Evolutionary conservation across 2,113 vertebrate species (phyloP), one percentile per base, ranked within the genome.

Genomic region (Sarotherodon lohbergeri): DNA sequence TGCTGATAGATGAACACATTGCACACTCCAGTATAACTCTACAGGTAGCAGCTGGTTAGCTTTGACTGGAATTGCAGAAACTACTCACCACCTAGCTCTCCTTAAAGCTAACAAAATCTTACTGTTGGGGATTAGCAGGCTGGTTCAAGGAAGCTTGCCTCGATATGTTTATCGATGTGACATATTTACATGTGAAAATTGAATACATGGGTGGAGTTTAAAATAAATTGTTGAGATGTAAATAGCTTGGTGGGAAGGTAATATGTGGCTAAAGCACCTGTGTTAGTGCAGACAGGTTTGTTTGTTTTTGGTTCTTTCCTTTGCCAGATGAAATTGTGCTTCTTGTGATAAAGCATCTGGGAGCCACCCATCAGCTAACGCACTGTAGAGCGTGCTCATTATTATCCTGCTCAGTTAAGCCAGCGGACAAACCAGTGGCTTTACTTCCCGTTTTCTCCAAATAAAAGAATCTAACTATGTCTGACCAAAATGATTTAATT

Each of bases 401-500:
- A 13, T 9, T 34, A n/a, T 39, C 59, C 29, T n/a, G 4, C 17
- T 73, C 61, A n/a, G 17, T 34, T 9, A 36, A 36, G 17, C 19
- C 36, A 73, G 5, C 4, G 4, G 6, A 19, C 10, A 0, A 66
- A 66, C 61, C 14, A 29, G 43, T 29, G 0, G n/a, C 39, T 16
- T 71, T 71, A 9, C 66, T 41, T 41, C 63, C 36, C 5, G 66
- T 43, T 17, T 46, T 73, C 66, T 73, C 2, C 36, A 71, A 43
- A 71, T 24, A 71, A 71, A 71, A 71, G 13, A 71, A 3, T 71
- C 36, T 0, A 13, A 68, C 10, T 43, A 3, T 2, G 39, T 46
- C 46, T 46, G 68, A 46, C 22, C 68, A 73, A 48, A 78, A 76
- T 3, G 43, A 76, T 50, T 7, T 29, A 48, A 19, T 48, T 76